phyloP scores from a whole-genome alignment of 2,113 vertebrate genomes.

The Ia io region DNA sequence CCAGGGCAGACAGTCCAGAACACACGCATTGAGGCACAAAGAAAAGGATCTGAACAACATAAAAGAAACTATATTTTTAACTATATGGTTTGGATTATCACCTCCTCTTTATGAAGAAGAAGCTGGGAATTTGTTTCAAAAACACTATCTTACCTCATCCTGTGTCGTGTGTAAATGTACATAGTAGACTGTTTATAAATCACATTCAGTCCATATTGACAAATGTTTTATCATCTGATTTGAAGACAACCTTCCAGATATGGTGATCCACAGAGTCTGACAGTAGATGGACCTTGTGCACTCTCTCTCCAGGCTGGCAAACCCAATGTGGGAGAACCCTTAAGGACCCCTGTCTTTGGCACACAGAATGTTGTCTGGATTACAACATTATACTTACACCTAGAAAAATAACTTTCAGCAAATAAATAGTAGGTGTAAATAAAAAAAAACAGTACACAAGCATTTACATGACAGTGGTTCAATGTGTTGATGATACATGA shows the following conservation, averaged over 20 bases:
- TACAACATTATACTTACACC: background rate
- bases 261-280: background rate
- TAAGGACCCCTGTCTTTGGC: background rate
- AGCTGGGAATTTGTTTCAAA: constrained; percentile 5
- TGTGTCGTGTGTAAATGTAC: background rate
- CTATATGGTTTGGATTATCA: background rate
- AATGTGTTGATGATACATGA: constrained; percentile 59
- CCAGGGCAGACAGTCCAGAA: background rate
- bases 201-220: background rate
- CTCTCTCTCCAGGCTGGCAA: background rate
- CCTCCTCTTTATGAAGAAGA: background rate
- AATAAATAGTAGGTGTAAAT: constrained; percentile 41
- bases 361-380: background rate
- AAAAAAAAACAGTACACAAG: background rate
- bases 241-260: background rate
- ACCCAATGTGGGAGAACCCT: background rate
- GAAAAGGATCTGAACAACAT: background rate
- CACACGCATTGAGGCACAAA: background rate
- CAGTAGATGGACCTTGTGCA: background rate
- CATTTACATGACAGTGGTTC: background rate
- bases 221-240: constrained; percentile 12
- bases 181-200: background rate
- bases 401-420: constrained; percentile 11
- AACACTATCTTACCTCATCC: background rate
- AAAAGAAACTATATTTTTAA: background rate